Evolutionary conservation across 2,888 invertebrate species (phyloP), one percentile per base, ranked within the genome.

Genomic region (Brachypalpus laphriformis): DNA sequence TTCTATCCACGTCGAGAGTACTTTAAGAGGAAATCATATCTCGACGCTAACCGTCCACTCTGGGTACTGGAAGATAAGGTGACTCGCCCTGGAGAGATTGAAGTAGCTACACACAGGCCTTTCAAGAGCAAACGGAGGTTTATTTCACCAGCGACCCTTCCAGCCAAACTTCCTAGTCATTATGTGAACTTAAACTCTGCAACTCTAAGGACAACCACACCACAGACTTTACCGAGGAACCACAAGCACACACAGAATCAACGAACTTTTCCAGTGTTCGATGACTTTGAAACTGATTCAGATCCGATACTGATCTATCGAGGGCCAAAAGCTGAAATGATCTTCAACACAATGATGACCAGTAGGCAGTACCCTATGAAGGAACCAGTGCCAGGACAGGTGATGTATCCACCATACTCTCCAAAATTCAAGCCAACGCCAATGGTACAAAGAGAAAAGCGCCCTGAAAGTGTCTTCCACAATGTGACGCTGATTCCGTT

Each of bases 301-400:
- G 68, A 74, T 4, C 90, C 91, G 0, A 82, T 91, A 28, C 88
- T 91, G 14, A 88, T 91, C 2, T 91, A 90, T 59, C 89, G 89
- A 0, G 91, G 90, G 0, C 87, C 89, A 3, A 88, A 88, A 16
- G 91, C 91, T 0, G 88, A 90, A 57, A 88, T 91, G 66, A 87
- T 91, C 16, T 75, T 91, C 18, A 91, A 91, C 61, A 90, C 91
- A 0, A 89, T 91, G 90, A 86, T 91, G 37, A 90, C 89, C 16
- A 76, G 85, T 0, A 87, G 88, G n/a, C 88, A 89, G 25, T 91
- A 91, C 89, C 90, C 90, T 37, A 91, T 91, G 91, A 89, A 90
- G 81, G 91, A 91, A 65, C 91, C 91, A 2, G 90, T 91, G 68
- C 92, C 91, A 0, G 91, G 91, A 0, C 90, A 91, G 71, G 87